These are phyloP conservation scores for Drosophila algonquin DNA, from an alignment of 2,888 invertebrate genomes.

Conservation along the genomic window DNA sequence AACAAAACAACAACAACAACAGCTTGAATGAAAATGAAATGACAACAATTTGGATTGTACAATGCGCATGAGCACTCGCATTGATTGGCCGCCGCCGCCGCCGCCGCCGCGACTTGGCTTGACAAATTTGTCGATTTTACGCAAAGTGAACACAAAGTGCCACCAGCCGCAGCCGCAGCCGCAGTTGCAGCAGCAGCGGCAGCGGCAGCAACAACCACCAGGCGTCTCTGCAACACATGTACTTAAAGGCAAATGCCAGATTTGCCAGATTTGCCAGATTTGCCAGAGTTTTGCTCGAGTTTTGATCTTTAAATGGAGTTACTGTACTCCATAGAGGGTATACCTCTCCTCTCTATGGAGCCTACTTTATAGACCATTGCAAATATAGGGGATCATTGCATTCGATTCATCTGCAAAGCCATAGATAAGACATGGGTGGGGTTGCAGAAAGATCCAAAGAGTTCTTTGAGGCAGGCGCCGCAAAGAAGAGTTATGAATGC, in stretches of 20 bases:
- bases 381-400: no score
- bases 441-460: no score
- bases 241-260: conserved; percentile 48
- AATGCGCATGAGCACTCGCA: conserved; percentile 57
- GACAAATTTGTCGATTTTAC: conserved; percentile 69
- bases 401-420: no score
- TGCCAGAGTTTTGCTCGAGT: conserved; percentile 17
- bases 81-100: conserved; percentile 46
- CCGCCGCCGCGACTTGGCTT: conserved; percentile 23
- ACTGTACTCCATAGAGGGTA: not conserved
- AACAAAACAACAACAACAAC: not conserved
- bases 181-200: not conserved
- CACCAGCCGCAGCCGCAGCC: conserved; percentile 6
- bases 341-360: not conserved
- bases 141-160: conserved; percentile 43
- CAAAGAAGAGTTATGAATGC: no score
- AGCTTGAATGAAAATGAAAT: conserved; percentile 59
- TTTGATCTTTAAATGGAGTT: not conserved
- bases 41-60: conserved; percentile 65
- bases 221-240: conserved; percentile 20
- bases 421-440: no score
- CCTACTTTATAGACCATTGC: not conserved
- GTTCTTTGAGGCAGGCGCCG: no score
- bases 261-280: conserved; percentile 40
- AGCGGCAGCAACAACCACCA: conserved; percentile 4